A percentile compares a stretch with the other conserved stretches of the same genome.
Conservation (phyloP, 2,113 vertebrate species). For the Urocolius indicus region DNA sequence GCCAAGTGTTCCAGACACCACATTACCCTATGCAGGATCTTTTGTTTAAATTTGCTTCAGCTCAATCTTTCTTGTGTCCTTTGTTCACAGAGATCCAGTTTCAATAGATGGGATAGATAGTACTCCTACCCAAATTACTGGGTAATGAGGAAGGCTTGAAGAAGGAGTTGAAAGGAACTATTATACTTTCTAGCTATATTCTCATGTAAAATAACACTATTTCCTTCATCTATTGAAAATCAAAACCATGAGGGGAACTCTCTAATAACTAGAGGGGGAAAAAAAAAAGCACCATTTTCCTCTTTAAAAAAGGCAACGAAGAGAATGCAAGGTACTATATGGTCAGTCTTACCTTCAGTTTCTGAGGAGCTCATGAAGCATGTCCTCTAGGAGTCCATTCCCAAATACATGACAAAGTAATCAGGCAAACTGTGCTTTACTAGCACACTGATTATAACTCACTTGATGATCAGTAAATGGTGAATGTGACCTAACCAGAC, state of each 20-base stretch:
- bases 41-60: conserved; percentile 54
- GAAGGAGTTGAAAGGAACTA: conserved; percentile 52
- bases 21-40: neutral
- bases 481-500: neutral
- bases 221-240: conserved; percentile 39
- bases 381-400: neutral
- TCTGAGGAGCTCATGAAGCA: neutral
- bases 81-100: conserved; percentile 32
- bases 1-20: neutral
- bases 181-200: conserved; percentile 38
- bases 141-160: conserved; percentile 47
- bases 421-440: neutral
- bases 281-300: neutral
- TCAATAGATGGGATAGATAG: conserved; percentile 49
- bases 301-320: neutral
- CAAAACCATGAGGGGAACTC: neutral
- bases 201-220: conserved; percentile 41
- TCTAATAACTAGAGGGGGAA: neutral
- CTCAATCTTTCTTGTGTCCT: neutral
- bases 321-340: neutral
- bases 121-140: conserved; percentile 44
- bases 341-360: neutral
- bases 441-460: neutral
- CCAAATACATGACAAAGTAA: neutral
- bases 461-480: neutral